These are phyloP conservation scores for Phocides pigmalion DNA, from an alignment of 1,140 invertebrate species.

Conservation along the genomic window DNA sequence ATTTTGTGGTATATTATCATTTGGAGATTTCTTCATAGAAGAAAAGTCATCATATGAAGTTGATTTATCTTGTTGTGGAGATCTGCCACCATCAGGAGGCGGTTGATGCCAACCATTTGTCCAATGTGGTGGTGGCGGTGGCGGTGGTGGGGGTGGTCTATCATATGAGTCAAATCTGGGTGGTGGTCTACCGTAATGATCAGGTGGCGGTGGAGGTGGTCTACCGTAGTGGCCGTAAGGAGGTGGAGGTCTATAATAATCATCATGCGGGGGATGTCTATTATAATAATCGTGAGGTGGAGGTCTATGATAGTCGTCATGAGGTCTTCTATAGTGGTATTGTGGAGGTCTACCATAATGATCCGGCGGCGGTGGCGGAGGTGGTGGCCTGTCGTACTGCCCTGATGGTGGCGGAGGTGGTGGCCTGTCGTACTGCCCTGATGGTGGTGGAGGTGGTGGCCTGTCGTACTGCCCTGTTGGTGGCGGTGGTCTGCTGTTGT, in stretches of 20 bases:
- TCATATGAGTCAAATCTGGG: not conserved
- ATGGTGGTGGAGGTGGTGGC: not conserved
- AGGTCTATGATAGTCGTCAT: too few species aligned
- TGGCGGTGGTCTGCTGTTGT: too few species aligned
- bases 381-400: not conserved
- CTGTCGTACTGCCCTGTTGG: not conserved
- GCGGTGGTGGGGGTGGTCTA: not conserved
- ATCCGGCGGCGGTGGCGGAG: not conserved
- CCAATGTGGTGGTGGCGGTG: not conserved
- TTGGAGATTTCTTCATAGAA: too few species aligned
- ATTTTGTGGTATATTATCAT: not conserved
- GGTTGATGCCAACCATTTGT: not conserved
- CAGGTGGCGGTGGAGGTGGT: not conserved
- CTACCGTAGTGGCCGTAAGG: not conserved
- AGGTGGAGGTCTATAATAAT: not conserved
- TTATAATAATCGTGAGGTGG: too few species aligned
- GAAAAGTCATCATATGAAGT: too few species aligned
- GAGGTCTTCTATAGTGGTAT: too few species aligned
- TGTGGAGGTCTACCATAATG: constrained; percentile 14
- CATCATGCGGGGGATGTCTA: not conserved
- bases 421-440: not conserved
- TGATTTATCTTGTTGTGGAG: not conserved
- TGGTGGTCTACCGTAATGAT: constrained; percentile 13
- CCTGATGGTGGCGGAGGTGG: not conserved
- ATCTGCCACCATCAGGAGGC: not conserved